Base-by-base conservation (phyloP, 2,888 invertebrate species). In the Mythimna loreyi region DNA sequence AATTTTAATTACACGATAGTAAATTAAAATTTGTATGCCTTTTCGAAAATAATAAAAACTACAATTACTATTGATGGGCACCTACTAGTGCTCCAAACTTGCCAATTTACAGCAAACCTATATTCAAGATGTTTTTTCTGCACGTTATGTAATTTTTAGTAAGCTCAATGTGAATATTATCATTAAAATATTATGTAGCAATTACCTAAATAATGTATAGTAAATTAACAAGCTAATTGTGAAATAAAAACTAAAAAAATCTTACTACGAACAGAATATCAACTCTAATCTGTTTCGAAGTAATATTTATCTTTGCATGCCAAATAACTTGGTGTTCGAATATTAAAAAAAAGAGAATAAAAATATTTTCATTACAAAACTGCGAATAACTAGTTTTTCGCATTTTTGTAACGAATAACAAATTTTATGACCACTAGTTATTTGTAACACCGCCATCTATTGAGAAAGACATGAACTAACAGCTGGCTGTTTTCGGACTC, bases 161-260 rank as follows among this genome's bases (percentile, higher is more conserved):
- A 21, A 53, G 58, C 75, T 78, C 73, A 78, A 78, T 66, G 36
- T 72, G 52, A 21, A 64, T 52, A 45, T 28, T 57, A 67, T 67
- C 33, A 47, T 33, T 43, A 49, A 40, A 23, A 6, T 52, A 28
- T 52, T 68, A 28, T 33, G 40, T 40, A 40, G 40, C 40, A 5
- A 16, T 19, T 40, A 40, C 40, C 40, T 40, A 19, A 40, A 40
- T 40, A 40, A 40, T 40, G 40, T 40, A 16, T 16, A 6, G 40
- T 16, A 40, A 40, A 16, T 16, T 40, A 40, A 19, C 16, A 40
- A 16, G 40, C 19, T 19, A 40, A 40, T 40, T 40, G 16, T 45
- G 19, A 45, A n/a, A 2, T 45, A 45, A 45, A 45, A 56, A 16
- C 11, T 21, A 11, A 8, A 64, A 16, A 8, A 52, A 43, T 30